Base-by-base conservation (phyloP, 1,140 invertebrate species). In the Lepidurus arcticus region DNA sequence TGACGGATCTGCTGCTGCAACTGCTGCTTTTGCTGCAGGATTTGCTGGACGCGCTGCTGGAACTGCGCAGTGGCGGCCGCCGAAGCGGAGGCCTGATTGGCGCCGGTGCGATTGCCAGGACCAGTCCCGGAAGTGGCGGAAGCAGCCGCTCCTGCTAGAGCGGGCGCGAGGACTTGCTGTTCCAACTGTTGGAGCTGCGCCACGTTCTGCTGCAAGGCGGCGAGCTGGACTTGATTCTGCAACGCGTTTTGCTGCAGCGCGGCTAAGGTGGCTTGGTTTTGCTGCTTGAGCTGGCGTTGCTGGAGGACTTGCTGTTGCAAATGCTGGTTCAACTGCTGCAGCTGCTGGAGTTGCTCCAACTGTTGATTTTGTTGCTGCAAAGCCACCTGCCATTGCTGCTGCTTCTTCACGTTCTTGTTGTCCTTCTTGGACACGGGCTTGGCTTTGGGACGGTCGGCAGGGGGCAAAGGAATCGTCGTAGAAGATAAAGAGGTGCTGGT, bases 351-450 rank as follows among this genome's bases (percentile, higher is more conserved):
- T 76, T 86, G 84, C 21, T 86, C 82, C 80, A 85, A 84, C 65
- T 86, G 83, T 75, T 65, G 53, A 21, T 65, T 65, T 21, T 65
- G 53, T 65, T 65, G 53, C 7, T 65, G 78, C 83, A 53, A 81
- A 81, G 44, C 82, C 81, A 79, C 83, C 81, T 77, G 83, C 82
- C 77, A 79, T 47, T 73, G 80, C 74, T 80, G 77, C 73, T 82
- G 79, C 77, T 88, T 88, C 43, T 87, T 84, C 24, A 84, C 82
- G 82, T 87, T 90, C 84, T 90, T 92, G 21, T 89, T 88, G 82
- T 92, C 91, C 83, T 92, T 92, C 83, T 93, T 93, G 44, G 91
- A 91, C 47, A 90, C 90, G 9, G 91, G 90, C 84, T 93, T 93
- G 0, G 89, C 91, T 86, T 93, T 93, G 44, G 92, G 92, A 81